phyloP scores from a whole-genome alignment of 2,888 invertebrate species.

The Augochlorella aurata region DNA sequence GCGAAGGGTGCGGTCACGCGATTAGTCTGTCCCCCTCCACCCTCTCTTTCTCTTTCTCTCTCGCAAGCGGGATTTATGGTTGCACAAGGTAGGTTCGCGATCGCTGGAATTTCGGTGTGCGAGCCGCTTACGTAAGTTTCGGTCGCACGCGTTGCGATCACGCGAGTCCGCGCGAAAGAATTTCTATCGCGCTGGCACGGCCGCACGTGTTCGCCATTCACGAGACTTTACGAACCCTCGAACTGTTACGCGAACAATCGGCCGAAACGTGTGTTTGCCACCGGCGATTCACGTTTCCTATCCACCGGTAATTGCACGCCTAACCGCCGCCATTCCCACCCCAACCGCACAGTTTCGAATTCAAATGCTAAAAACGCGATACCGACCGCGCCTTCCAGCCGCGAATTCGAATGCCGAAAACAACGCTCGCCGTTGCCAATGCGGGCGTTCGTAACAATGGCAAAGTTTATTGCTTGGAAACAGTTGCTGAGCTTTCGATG shows the following conservation, averaged over 20 bases:
- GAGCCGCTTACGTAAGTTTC: slow-evolving; percentile 26
- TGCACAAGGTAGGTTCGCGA: slow-evolving; percentile 1
- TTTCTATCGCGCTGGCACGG: slow-evolving; percentile 1
- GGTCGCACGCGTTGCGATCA: slow-evolving; percentile 14
- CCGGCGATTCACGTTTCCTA: background rate
- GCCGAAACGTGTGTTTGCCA: background rate
- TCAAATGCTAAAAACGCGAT: background rate
- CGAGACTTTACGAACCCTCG: slow-evolving; percentile 10
- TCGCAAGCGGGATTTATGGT: background rate
- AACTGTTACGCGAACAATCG: slow-evolving; percentile 15
- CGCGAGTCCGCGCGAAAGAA: slow-evolving; percentile 10
- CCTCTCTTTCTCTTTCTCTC: too few species aligned
- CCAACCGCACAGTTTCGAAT: background rate
- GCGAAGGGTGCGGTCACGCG: slow-evolving; percentile 8
- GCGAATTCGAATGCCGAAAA: too few species aligned
- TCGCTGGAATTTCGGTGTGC: slow-evolving; percentile 36
- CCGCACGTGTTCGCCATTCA: slow-evolving; percentile 3
- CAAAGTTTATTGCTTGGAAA: too few species aligned
- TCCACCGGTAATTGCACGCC: background rate
- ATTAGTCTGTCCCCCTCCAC: background rate
- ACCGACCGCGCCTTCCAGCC: too few species aligned
- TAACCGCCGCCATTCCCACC: background rate
- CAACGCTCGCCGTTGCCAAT: too few species aligned
- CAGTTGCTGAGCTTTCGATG: too few species aligned
- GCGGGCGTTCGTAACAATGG: too few species aligned